These are phyloP conservation scores for Neosilurus hyrtlii DNA, from an alignment of 2,797 vertebrate species.

Conservation along the genomic window DNA sequence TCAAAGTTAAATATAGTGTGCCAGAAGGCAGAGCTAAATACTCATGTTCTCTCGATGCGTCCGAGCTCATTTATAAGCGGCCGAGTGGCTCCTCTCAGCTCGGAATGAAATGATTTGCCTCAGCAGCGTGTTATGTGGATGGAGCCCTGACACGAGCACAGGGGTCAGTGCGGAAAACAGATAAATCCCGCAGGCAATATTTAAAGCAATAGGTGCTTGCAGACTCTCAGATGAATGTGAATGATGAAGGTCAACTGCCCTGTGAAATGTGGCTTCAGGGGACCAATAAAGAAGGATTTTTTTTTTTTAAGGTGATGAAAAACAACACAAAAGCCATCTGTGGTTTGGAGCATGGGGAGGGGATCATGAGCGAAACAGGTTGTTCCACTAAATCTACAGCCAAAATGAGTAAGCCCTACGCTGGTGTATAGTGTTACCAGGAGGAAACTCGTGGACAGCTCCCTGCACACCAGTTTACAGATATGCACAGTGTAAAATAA, in stretches of 20 bases:
- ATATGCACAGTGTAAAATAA: conserved; percentile 38
- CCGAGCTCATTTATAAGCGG: conserved; percentile 19
- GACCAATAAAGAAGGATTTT: conserved; percentile 45
- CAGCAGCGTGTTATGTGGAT: conserved; percentile 26
- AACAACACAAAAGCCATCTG: conserved; percentile 40
- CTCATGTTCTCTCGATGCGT: conserved; percentile 14
- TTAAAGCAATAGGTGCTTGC: conserved; percentile 36
- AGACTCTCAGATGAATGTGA: conserved; percentile 53
- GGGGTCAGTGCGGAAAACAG: conserved; percentile 35
- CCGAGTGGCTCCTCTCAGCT: conserved; percentile 12
- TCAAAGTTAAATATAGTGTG: conserved; percentile 26
- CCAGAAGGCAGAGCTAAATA: conserved; percentile 11
- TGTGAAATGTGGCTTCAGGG: conserved; percentile 50
- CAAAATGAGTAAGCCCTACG: conserved; percentile 35
- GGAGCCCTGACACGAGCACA: conserved; percentile 19
- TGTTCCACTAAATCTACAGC: conserved; percentile 53
- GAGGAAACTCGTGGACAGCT: conserved; percentile 31
- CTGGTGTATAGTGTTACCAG: conserved; percentile 1
- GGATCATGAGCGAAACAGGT: conserved; percentile 46
- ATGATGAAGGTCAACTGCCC: conserved; percentile 53
- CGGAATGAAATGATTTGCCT: conserved; percentile 46
- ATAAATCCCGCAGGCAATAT: conserved; percentile 37
- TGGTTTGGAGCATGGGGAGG: conserved; percentile 28
- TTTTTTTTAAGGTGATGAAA: conserved; percentile 40
- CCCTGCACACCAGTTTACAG: conserved; percentile 56